Percentiles rank a stretch among this genome's conserved stretches.
These are phyloP conservation scores for Actinemys pallida DNA, from an alignment of 2,113 vertebrate species.

Conservation along the genomic window DNA sequence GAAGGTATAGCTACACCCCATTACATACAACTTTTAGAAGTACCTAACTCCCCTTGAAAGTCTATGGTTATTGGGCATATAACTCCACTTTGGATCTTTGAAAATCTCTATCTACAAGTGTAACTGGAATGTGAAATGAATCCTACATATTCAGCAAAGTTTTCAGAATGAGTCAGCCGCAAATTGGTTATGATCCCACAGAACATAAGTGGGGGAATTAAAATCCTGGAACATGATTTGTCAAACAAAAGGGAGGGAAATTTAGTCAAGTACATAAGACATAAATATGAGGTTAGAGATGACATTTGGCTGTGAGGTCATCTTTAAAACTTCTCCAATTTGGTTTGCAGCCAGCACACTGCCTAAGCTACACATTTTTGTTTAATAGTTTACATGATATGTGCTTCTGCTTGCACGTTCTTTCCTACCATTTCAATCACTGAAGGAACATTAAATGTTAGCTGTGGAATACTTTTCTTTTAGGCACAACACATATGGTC, in stretches of 20 bases:
- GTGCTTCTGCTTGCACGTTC: constrained; percentile 24
- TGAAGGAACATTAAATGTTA: constrained; percentile 36
- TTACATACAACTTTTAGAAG: background rate
- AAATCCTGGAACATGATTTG: background rate
- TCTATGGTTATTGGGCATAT: background rate
- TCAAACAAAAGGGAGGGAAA: constrained; percentile 26
- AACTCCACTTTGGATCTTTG: background rate
- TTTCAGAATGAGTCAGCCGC: background rate
- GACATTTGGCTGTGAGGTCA: background rate
- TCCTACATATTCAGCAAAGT: constrained; percentile 5
- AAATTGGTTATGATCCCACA: background rate
- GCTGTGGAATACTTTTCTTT: constrained; percentile 14
- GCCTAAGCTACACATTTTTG: constrained; percentile 8
- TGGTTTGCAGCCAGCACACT: constrained; percentile 30
- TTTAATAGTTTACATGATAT: constrained; percentile 33
- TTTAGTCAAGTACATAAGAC: background rate
- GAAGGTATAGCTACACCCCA: background rate
- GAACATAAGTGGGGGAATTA: background rate
- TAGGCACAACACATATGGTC: constrained; percentile 43
- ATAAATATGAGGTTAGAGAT: background rate
- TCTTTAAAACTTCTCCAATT: constrained; percentile 11
- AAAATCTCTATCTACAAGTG: background rate
- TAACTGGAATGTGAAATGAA: background rate
- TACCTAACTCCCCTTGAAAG: background rate
- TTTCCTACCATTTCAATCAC: constrained; percentile 53